Base-by-base conservation (phyloP, 2,113 vertebrate genomes). In the Rana temporaria region DNA sequence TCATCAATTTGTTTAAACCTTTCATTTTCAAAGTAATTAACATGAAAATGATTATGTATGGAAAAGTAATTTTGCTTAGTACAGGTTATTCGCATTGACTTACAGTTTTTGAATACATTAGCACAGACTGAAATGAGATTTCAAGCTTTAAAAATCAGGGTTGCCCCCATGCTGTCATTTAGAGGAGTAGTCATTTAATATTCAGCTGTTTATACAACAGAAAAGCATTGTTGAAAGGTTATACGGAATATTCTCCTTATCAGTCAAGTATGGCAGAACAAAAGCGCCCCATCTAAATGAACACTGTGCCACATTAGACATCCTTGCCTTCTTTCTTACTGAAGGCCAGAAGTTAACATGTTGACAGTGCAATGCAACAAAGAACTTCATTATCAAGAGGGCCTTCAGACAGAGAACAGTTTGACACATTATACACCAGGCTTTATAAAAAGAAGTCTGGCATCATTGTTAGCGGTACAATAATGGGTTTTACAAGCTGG, bases 291-390 rank as follows among this genome's bases (percentile, higher is more conserved):
- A 16, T 30, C 48, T 60, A 74, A 30, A 60, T 60, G 30, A 73
- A 60, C 4, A 7, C 30, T 22, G 17, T 16, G 19, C 53, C 26
- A 42, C 72, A 75, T 75, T 74, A 60, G 24, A 34, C 55, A 75
- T 75, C 12, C n/a, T 75, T 75, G 55, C 19, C 20, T 72, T 16
- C 53, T 57, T 9, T 6, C 53, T 32, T 26, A 34, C 52, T 59
- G 55, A 73, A 73, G 71, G 55, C 71, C 55, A 73, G 53, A 32
- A 72, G 53, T 57, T 73, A 73, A 4, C 12, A 8, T 60, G 19
- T 59, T 59, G 18, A 60, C 18, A 72, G 70, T 17, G 4, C 52
- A 12, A 19, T 57, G 18, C 56, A 62, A 62, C n/a, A 74, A 60
- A 74, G 30, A 11, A 42, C 14, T 62, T 62, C 70, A 34, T 18